Evolutionary conservation across 2,797 vertebrate species (phyloP), one percentile per base, ranked within the genome.

Genomic region (Hephaestus fuliginosus): DNA sequence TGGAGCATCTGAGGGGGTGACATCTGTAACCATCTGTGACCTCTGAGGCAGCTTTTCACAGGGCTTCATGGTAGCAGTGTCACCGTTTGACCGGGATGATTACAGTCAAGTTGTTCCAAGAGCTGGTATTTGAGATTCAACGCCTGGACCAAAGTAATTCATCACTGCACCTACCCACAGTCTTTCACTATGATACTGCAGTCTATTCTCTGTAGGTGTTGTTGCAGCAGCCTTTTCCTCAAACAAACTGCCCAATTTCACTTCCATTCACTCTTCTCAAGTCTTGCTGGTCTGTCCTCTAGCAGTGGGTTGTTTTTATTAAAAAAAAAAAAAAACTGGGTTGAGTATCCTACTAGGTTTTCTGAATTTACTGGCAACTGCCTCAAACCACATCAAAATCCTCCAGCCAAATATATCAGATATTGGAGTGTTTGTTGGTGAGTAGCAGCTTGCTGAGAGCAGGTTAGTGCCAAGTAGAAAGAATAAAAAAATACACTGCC

Each of bases 381-480:
- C 65, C 61, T 83, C 17, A 48, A 79, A 74, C 49, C 67, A 49
- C 20, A 41, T 72, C 51, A 25, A 58, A 48, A 68, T 56, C 65
- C 46, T 28, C 70, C 33, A 70, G 76, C 70, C 74, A 80, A 76
- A 73, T 18, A 72, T 58, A 77, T 78, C 56, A 56, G 48, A 80
- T 74, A 73, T 51, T 69, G 18, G 48, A 80, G 74, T 74, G 72
- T 64, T 73, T 80, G 68, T 70, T 84, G 62, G 55, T 51, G 75
- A 73, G 71, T 56, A 70, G 74, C 88, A 87, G 82, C 73, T 84
- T 84, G 76, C 76, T 71, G 71, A 84, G 68, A 46, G 84, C 58
- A 82, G 55, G 76, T 81, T 81, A 49, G 33, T 77, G 86, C 83
- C 83, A 91, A 76, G 63, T 6, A 74, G 53, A 81, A 80, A 43